Evolutionary conservation across 2,888 invertebrate genomes (phyloP), one percentile per base, ranked within the genome.

Genomic region (Oasisia sp.): DNA sequence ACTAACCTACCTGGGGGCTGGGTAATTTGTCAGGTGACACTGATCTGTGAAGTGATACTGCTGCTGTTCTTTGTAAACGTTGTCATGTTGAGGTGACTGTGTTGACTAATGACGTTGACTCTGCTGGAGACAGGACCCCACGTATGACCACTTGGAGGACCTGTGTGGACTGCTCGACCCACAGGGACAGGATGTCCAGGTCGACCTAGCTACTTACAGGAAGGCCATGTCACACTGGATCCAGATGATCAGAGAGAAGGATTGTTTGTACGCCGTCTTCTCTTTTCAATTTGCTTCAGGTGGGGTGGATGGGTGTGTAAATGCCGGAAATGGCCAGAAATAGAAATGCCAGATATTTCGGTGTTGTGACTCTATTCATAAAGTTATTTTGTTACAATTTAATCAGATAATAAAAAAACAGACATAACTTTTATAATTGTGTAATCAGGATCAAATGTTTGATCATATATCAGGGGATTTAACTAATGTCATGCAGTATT

Each of bases 211-310:
- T 7, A 74, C 74, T 0, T 74, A 74, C 74, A 74, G 74, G 27
- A 74, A 74, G n/a, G 74, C 74, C 74, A 74, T 74, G 74, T 74
- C 74, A 19, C 74, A 27, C 74, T 74, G 74, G 74, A 74, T 74
- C 74, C 74, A 74, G n/a, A 19, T 5, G 7, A 27, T 74, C 74
- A 19, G 74, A 27, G 27, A 74, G 74, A 74, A 74, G 74, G 27
- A 74, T 74, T 74, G 74, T n/a, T 74, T 74, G 74, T 74, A 74
- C 1, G 74, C 4, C 7, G 74, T 27, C n/a, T 74, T 74, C 74
- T 74, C 74, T 19, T 74, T 74, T 74, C 19, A 74, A 7, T 74
- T 27, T 14, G 19, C 19, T 74, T 74, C 27, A 27, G 27, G 27
- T 74, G 74, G 27, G 74, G 74, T 19, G 7, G n/a, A 27, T 74